phyloP scores from a whole-genome alignment of 2,113 vertebrate species.

The Myanophis thanlyinensis region DNA sequence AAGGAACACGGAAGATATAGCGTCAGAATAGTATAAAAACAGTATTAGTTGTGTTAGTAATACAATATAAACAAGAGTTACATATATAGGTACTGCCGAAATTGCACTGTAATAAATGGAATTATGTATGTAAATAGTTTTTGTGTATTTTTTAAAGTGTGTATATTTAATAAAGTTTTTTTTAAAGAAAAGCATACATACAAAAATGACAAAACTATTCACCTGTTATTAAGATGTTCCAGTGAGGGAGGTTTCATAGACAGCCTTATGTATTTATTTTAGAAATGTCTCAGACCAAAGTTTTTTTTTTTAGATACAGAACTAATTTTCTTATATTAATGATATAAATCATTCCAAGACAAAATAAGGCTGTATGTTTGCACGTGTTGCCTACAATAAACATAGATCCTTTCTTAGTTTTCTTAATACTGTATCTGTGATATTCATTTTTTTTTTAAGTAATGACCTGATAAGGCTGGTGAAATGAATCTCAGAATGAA shows the following conservation, averaged over 20 bases:
- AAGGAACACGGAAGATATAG: too few relatives aligned
- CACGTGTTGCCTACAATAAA: background rate
- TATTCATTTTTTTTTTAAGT: background rate
- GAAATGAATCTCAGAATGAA: background rate
- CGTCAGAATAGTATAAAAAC: too few relatives aligned
- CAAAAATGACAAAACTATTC: background rate
- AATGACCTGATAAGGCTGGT: background rate
- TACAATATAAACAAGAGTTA: too few relatives aligned
- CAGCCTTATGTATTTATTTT: background rate
- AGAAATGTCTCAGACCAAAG: background rate
- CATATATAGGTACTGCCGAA: too few relatives aligned
- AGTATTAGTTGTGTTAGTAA: too few relatives aligned
- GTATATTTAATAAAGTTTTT: too few relatives aligned
- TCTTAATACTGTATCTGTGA: background rate
- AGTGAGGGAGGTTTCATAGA: background rate
- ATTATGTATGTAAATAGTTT: too few relatives aligned
- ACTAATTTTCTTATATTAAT: background rate
- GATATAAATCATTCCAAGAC: background rate
- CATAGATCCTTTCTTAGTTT: background rate
- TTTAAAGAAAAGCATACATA: background rate
- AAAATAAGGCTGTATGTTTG: background rate
- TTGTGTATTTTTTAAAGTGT: too few relatives aligned
- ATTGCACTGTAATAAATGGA: too few relatives aligned
- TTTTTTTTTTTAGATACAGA: background rate
- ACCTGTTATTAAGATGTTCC: background rate